Evolutionary conservation across 2,113 vertebrate genomes (phyloP), one percentile per base, ranked within the genome.

Genomic region (Apteryx owenii): DNA sequence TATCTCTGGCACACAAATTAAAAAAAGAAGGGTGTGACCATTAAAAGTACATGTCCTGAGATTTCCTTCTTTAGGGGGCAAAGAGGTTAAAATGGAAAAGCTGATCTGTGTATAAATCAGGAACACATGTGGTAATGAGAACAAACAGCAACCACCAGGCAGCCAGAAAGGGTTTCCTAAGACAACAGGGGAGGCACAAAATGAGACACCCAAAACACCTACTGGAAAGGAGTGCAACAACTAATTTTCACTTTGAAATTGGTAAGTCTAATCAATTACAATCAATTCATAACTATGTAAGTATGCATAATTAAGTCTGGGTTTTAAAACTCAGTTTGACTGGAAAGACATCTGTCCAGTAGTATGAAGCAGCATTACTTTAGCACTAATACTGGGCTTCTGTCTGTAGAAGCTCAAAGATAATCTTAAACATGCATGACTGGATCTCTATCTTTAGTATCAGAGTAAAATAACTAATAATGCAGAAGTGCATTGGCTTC

Each of bases 1-100:
- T 94, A 91, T 60, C 95, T 86, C 88, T 86, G 94, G 95, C 93
- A 96, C 93, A 95, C 66, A 92, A 44, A 96, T 97, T 94, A 95
- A 97, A 96, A 93, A 97, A 94, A 90, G 87, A 91, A 94, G 91
- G 88, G 84, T 95, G 88, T 95, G 95, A 96, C 95, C 87, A 94
- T 93, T 96, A 97, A 92, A 96, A 97, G 76, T 86, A 93, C 19
- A 33, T 85, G 96, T 92, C 87, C 77, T 71, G 94, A 97, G 93
- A 97, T 96, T 92, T 90, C 95, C 92, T 96, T 96, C 82, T 97
- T 85, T 66, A 92, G 86, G 83, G 97, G 93, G 88, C 93, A 96
- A 84, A 96, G 89, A 98, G 81, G 94, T 93, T 91, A 89, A 95
- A 95, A 90, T 94, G 96, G 91, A 97, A 96, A 96, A 80, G 92